Percentiles rank a stretch among this genome's conserved stretches.
Conservation (phyloP, 2,113 vertebrate species). For the Etheostoma spectabile region DNA sequence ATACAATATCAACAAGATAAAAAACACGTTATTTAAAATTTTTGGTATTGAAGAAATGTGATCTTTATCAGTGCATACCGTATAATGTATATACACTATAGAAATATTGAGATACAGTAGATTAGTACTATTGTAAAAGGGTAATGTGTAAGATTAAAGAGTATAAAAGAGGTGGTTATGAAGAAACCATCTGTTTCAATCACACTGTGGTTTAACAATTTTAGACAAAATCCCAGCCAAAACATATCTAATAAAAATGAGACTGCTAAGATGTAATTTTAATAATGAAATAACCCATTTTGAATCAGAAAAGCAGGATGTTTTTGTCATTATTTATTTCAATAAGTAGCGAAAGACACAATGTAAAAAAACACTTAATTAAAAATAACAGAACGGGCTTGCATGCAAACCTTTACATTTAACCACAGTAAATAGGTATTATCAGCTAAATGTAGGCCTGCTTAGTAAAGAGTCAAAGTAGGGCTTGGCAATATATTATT, state of each 20-base stretch:
- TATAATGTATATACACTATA: too few species aligned
- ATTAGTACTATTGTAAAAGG: too few species aligned
- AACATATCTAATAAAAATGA: background rate
- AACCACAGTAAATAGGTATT: too few species aligned
- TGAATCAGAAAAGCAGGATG: background rate
- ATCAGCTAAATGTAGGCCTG: too few species aligned
- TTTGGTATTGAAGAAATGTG: background rate
- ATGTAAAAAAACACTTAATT: too few species aligned
- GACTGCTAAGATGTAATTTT: background rate
- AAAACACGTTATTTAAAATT: background rate
- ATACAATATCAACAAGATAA: background rate
- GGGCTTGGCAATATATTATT: too few species aligned
- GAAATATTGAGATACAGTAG: too few species aligned
- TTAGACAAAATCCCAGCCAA: background rate
- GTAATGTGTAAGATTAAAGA: background rate
- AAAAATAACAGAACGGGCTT: too few species aligned
- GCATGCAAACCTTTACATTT: too few species aligned
- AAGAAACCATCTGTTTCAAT: background rate
- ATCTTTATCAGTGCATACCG: background rate
- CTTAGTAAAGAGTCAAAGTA: too few species aligned
- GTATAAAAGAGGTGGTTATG: background rate
- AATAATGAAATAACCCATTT: background rate
- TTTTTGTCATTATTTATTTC: too few species aligned
- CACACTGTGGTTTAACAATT: background rate
- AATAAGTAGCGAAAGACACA: too few species aligned